Percentiles rank a stretch among this genome's conserved stretches.
phyloP scores from a whole-genome alignment of 2,797 vertebrate species.

The Hafferia zeledoni region DNA sequence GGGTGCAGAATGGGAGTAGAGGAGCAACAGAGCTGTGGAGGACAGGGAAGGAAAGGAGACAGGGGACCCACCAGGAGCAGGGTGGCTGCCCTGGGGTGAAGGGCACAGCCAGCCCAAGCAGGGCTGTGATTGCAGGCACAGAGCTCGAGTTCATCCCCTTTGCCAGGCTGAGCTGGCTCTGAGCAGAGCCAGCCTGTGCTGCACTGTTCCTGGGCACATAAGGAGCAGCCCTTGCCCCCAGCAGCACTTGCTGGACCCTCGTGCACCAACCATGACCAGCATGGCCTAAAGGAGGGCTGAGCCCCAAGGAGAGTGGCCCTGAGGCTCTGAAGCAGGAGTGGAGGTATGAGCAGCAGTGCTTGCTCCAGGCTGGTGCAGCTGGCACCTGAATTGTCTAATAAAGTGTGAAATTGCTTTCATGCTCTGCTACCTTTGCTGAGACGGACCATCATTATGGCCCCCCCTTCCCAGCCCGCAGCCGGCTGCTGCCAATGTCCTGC shows the following conservation, averaged over 20 bases:
- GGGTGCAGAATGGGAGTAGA: neutral
- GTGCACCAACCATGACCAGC: neutral
- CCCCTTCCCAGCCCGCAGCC: neutral
- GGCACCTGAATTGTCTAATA: slow-evolving; percentile 77
- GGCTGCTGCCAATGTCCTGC: slow-evolving; percentile 1
- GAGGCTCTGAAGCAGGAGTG: neutral
- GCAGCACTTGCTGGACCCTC: neutral
- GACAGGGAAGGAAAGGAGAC: neutral
- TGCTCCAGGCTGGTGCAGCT: slow-evolving; percentile 32
- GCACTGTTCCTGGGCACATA: neutral
- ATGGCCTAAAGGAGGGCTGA: neutral
- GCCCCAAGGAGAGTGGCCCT: accelerated
- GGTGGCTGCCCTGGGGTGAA: neutral
- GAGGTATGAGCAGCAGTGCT: neutral
- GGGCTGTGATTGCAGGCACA: neutral
- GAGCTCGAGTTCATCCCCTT: neutral
- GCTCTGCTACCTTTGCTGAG: slow-evolving; percentile 66
- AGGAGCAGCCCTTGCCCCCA: neutral
- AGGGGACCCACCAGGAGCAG: neutral
- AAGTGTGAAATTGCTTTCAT: slow-evolving; percentile 81
- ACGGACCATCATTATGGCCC: neutral
- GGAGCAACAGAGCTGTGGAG: neutral
- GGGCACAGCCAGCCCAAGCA: accelerated
- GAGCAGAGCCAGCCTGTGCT: neutral
- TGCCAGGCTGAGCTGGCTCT: neutral